These are phyloP conservation scores for Cephus cinctus DNA, from an alignment of 1,140 invertebrate species.

Conservation along the genomic window DNA sequence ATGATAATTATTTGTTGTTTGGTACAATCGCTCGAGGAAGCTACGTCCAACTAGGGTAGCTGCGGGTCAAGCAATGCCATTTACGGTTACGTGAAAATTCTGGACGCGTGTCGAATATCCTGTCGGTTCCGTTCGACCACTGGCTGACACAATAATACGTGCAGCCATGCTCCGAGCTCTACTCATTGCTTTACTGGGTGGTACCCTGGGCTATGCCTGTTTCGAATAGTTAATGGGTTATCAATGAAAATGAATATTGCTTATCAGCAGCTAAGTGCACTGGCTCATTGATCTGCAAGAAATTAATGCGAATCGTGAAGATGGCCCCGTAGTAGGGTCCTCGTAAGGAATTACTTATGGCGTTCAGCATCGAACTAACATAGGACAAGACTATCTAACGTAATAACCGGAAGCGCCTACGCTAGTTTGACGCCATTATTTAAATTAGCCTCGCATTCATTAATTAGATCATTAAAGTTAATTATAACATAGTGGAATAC, in stretches of 20 bases:
- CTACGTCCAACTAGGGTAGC: slow-evolving; percentile 1
- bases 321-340: too few relatives aligned
- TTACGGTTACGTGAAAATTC: slow-evolving; percentile 42
- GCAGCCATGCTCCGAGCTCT: slow-evolving; percentile 34
- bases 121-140: slow-evolving; percentile 43
- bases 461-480: slow-evolving; percentile 53
- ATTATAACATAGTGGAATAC: slow-evolving; percentile 31
- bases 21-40: background rate
- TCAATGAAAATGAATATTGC: too few relatives aligned
- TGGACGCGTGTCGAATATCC: slow-evolving; percentile 44
- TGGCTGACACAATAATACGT: slow-evolving; percentile 49
- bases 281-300: too few relatives aligned
- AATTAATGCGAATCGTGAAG: too few relatives aligned
- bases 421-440: slow-evolving; percentile 45
- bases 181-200: slow-evolving; percentile 21
- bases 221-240: slow-evolving; percentile 29
- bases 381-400: background rate
- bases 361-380: too few relatives aligned
- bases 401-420: slow-evolving; percentile 49
- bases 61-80: slow-evolving; percentile 26
- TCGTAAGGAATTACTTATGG: background rate
- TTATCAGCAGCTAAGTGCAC: too few relatives aligned
- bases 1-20: too few relatives aligned
- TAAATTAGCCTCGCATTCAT: slow-evolving; percentile 43
- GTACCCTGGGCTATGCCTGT: slow-evolving; percentile 22